These are phyloP conservation scores for Lasiurus cinereus DNA, from an alignment of 2,113 vertebrate genomes.

Conservation along the genomic window DNA sequence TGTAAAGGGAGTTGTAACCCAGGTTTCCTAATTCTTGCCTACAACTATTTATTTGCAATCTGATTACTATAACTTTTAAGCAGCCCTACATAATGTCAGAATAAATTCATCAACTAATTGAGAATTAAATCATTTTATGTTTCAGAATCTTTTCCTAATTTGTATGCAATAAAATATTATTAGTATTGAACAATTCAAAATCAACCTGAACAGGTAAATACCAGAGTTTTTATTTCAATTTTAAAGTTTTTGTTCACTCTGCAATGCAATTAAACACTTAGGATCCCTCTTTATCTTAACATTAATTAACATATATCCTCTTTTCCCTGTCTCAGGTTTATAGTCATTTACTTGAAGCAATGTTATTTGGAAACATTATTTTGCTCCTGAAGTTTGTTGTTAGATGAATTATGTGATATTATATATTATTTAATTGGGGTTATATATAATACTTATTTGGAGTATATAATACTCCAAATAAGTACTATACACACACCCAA, in stretches of 20 bases:
- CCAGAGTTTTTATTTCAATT: background rate
- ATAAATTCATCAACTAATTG: background rate
- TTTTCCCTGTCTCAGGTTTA: background rate
- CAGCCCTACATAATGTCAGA: background rate
- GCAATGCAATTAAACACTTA: background rate
- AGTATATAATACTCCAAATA: too few relatives aligned
- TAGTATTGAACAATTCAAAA: background rate
- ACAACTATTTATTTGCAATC: background rate
- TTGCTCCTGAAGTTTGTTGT: background rate
- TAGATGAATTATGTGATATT: background rate
- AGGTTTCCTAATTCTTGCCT: background rate
- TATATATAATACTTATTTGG: background rate
- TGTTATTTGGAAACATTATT: background rate
- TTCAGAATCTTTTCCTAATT: background rate
- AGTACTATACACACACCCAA: too few relatives aligned
- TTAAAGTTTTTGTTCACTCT: background rate
- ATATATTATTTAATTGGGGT: background rate
- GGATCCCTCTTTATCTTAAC: background rate
- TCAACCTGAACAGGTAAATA: background rate
- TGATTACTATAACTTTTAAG: constrained; percentile 1
- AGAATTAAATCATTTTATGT: background rate
- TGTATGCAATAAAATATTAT: background rate
- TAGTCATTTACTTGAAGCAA: background rate
- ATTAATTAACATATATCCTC: background rate
- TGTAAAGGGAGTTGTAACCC: background rate